Evolutionary conservation across 2,888 invertebrate genomes (phyloP).

Genomic region (Himalopsyche japonica): DNA sequence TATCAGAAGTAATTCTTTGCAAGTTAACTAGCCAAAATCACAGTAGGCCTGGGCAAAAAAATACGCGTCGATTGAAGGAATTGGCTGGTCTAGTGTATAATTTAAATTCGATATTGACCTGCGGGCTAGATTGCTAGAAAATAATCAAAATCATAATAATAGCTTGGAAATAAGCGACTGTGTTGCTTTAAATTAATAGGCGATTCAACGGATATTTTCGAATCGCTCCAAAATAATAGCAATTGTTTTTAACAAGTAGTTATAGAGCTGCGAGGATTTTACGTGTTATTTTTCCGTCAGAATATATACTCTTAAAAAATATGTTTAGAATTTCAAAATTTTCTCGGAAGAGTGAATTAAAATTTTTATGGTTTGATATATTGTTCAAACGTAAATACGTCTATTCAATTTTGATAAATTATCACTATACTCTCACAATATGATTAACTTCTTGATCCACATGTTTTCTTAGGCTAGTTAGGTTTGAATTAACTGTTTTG

Average conservation of each 20-base stretch:
- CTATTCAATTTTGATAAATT: no score
- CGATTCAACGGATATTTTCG: not conserved
- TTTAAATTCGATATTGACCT: slow-evolving; percentile 15
- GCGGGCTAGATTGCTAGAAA: slow-evolving; percentile 17
- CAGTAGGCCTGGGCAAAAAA: not conserved
- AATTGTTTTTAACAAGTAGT: slow-evolving; percentile 13
- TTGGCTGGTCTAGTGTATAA: slow-evolving; percentile 19
- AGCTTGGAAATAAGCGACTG: not conserved
- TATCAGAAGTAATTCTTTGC: not conserved
- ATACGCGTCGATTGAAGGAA: not conserved
- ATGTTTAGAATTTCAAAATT: no score
- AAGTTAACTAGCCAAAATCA: not conserved
- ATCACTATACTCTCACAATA: no score
- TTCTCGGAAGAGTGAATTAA: no score
- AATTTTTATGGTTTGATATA: no score
- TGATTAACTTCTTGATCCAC: no score
- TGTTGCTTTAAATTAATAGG: slow-evolving; percentile 22
- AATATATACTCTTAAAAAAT: not conserved
- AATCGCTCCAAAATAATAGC: not conserved
- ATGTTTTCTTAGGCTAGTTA: no score
- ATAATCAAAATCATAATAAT: slow-evolving; percentile 21
- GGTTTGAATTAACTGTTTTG: no score
- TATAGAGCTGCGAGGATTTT: not conserved
- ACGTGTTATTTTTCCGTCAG: not conserved
- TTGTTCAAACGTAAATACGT: no score